phyloP scores from a whole-genome alignment of 2,113 vertebrate genomes.

The Potamarius usumacintae region DNA sequence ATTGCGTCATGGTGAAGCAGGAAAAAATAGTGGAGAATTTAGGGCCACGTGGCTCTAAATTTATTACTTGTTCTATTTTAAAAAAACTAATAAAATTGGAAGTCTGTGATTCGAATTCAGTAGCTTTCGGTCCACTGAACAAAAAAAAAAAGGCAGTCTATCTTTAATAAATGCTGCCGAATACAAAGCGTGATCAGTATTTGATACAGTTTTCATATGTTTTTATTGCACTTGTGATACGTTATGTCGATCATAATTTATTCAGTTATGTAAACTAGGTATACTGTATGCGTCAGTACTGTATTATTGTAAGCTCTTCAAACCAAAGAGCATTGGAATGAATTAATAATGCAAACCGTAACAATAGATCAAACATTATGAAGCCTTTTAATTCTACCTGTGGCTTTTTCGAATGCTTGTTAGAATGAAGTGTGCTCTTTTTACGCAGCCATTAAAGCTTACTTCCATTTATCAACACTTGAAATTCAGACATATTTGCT shows the following conservation, averaged over 20 bases:
- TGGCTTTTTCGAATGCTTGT: conserved; percentile 26
- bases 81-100: too few species aligned
- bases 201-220: neutral
- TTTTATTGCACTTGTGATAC: neutral
- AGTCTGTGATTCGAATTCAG: too few species aligned
- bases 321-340: neutral
- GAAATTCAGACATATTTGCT: neutral
- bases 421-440: neutral
- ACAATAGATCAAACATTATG: conserved; percentile 17
- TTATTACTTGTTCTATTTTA: too few species aligned
- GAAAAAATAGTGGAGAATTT: too few species aligned
- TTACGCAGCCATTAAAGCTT: conserved; percentile 5
- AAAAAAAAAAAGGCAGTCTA: too few species aligned
- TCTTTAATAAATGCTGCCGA: neutral
- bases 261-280: neutral
- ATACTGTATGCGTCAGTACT: neutral
- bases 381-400: conserved; percentile 28
- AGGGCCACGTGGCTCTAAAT: too few species aligned
- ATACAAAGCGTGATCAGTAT: neutral
- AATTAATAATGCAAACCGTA: conserved; percentile 39
- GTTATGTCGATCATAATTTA: too few species aligned
- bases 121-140: too few species aligned
- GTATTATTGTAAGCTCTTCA: neutral
- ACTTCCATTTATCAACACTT: neutral
- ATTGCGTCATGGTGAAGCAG: too few species aligned